phyloP scores from a whole-genome alignment of 2,113 vertebrate genomes.

The Ibidorhyncha struthersii region DNA sequence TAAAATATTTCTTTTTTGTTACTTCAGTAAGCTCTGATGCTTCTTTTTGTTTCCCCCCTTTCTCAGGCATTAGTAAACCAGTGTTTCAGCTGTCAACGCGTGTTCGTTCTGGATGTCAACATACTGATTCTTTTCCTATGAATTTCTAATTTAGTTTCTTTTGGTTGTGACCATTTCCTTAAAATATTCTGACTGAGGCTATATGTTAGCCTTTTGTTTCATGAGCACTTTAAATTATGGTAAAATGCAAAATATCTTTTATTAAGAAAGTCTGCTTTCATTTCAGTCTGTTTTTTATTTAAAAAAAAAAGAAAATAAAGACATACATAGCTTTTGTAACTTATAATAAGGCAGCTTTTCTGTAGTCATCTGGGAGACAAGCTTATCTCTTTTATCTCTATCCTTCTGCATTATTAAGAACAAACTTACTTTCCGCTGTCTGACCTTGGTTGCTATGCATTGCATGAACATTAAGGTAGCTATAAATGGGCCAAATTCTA shows the following conservation, averaged over 20 bases:
- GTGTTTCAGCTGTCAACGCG: neutral
- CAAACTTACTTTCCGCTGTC: neutral
- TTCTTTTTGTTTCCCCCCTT: neutral
- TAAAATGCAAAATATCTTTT: neutral
- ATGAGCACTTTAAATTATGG: neutral
- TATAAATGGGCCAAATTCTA: neutral
- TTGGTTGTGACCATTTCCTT: neutral
- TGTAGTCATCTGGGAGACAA: neutral
- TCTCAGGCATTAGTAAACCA: neutral
- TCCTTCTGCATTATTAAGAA: conserved; percentile 19
- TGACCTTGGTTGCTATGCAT: neutral
- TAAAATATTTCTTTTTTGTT: neutral
- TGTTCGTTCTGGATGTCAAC: neutral
- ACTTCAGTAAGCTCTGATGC: neutral
- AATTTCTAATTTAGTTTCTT: neutral
- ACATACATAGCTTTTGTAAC: neutral
- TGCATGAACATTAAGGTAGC: neutral
- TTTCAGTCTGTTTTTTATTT: neutral
- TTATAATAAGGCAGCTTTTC: neutral
- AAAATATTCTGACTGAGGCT: neutral
- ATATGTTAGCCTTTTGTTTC: neutral
- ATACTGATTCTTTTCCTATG: neutral
- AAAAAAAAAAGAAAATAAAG: neutral
- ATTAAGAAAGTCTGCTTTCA: neutral
- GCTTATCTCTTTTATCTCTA: neutral